These are phyloP conservation scores for Pseudotriccus pelzelni DNA, from an alignment of 2,797 vertebrate genomes.

Conservation along the genomic window DNA sequence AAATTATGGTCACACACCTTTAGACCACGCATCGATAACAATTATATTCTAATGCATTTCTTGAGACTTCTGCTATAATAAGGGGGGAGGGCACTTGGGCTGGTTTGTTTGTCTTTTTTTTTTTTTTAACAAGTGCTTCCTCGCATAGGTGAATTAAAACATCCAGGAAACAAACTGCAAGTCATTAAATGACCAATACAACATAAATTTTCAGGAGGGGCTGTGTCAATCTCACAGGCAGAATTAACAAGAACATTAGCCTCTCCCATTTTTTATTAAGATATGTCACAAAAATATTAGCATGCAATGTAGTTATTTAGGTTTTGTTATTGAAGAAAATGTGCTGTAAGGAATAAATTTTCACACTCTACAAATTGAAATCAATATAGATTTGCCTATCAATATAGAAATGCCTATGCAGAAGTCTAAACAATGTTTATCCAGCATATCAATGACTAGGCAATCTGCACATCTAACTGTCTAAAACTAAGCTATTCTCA, in stretches of 20 bases:
- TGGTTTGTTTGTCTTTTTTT: not conserved
- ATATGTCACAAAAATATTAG: not conserved
- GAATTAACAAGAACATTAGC: not conserved
- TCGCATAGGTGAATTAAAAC: not conserved
- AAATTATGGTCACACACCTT: conserved; percentile 50
- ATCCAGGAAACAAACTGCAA: not conserved
- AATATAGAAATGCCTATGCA: not conserved
- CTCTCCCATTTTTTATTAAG: not conserved
- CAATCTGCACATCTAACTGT: not conserved
- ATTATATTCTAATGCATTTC: conserved; percentile 43
- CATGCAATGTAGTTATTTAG: not conserved
- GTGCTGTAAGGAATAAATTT: not conserved
- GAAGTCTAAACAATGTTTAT: not conserved
- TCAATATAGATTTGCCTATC: not conserved
- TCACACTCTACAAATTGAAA: not conserved
- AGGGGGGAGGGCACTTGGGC: accelerated
- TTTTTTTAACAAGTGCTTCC: not conserved
- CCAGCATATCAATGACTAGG: not conserved
- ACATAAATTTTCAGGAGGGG: not conserved
- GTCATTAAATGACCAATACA: not conserved
- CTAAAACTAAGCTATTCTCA: not conserved
- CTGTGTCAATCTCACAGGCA: not conserved
- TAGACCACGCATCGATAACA: conserved; percentile 33
- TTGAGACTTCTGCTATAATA: not conserved
- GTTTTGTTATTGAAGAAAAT: not conserved